Conservation (phyloP, 2,888 invertebrate genomes). For the Cotesia congregata region DNA sequence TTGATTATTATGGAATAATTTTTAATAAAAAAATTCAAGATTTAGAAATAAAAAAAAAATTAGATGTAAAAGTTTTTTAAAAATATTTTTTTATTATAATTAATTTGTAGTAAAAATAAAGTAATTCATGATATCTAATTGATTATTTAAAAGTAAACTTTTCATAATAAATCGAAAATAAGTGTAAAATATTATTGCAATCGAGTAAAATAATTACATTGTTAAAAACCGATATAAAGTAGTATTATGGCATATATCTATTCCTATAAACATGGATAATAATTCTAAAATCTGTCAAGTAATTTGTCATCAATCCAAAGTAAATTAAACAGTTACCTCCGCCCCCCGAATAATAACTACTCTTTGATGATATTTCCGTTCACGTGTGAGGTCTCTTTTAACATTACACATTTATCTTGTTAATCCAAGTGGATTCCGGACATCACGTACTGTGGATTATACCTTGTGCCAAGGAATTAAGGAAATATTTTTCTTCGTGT, state of each 20-base stretch:
- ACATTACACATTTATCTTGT: slow-evolving; percentile 47
- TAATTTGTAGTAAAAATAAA: not conserved
- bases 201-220: too few species aligned
- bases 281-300: not conserved
- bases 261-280: not conserved
- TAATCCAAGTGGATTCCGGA: slow-evolving; percentile 54
- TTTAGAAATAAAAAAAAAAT: too few species aligned
- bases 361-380: slow-evolving; percentile 42
- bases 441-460: slow-evolving; percentile 56
- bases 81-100: not conserved
- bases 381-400: slow-evolving; percentile 50
- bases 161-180: too few species aligned
- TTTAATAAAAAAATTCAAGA: too few species aligned
- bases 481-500: slow-evolving; percentile 17
- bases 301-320: not conserved
- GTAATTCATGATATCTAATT: too few species aligned
- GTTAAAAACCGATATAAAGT: too few species aligned
- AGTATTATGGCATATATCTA: not conserved
- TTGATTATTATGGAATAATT: too few species aligned
- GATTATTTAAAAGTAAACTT: too few species aligned
- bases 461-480: slow-evolving; percentile 5
- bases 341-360: not conserved
- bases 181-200: too few species aligned
- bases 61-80: too few species aligned
- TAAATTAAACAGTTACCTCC: not conserved